Percentiles rank a stretch among this genome's conserved stretches.
Conservation (phyloP, 2,797 vertebrate genomes). For the Helicolenus hilgendorfi region DNA sequence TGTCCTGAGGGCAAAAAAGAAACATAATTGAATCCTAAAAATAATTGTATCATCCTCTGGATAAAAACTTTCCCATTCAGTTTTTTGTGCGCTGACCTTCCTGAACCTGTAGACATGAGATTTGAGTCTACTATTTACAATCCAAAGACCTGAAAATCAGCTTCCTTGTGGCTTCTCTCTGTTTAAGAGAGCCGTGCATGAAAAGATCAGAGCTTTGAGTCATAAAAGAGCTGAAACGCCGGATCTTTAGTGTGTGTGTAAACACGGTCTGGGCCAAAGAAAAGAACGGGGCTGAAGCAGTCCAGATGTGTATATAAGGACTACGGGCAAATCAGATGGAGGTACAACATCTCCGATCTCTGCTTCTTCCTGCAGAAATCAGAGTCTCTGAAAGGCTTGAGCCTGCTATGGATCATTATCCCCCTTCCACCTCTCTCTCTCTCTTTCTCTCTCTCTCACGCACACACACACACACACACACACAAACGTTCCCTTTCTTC, state of each 20-base stretch:
- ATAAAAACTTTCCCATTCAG: conserved; percentile 19
- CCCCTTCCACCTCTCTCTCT: neutral
- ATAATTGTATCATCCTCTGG: conserved; percentile 11
- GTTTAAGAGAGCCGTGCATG: conserved; percentile 37
- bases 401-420: conserved; percentile 54
- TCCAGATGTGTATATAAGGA: conserved; percentile 72
- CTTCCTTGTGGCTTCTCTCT: conserved; percentile 50
- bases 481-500: neutral
- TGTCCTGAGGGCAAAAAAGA: conserved; percentile 21
- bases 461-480: conserved; percentile 10
- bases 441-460: neutral
- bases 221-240: conserved; percentile 73
- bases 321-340: conserved; percentile 60
- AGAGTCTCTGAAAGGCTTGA: conserved; percentile 36
- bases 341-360: conserved; percentile 54
- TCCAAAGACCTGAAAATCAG: conserved; percentile 34
- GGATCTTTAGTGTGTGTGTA: conserved; percentile 74
- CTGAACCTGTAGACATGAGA: neutral
- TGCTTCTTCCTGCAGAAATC: conserved; percentile 63
- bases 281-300: conserved; percentile 63
- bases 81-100: conserved; percentile 27
- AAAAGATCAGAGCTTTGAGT: conserved; percentile 72
- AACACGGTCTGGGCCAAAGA: conserved; percentile 71
- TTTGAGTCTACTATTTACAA: conserved; percentile 39
- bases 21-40: conserved; percentile 46